Base-by-base conservation (phyloP, 2,113 vertebrate genomes). In the Elephas maximus region DNA sequence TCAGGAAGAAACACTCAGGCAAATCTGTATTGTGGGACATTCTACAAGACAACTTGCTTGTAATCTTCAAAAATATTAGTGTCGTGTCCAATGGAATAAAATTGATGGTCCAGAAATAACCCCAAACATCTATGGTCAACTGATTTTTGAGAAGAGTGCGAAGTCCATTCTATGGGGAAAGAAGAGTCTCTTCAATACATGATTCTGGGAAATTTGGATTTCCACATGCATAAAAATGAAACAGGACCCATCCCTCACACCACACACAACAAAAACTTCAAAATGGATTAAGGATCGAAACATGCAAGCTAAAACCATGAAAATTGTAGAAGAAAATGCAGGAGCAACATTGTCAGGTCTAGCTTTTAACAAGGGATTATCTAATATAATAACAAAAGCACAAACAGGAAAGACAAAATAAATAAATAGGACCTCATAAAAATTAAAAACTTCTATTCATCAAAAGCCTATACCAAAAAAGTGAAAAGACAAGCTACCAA, bases 41-140 rank as follows among this genome's bases (percentile, higher is more conserved):
- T 63, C 24, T 88, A 57, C 4, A 37, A 37, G 37, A 37, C 37
- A 84, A 48, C 4, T 65, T 62, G 63, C 77, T 90, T 71, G 8
- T 65, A 81, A 79, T 73, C 67, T 96, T 93, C 77, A 69, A 62
- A 94, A 92, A 57, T 65, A 90, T 87, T 37, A 92, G 45, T 67
- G 9, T 30, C n/a, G 30, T 69, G 60, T 81, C 88, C 65, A 33
- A 92, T 71, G 65, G 28, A 69, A 69, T 30, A 33, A 7, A 69
- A 69, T 10, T 48, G 48, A 48, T 10, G 10, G 48, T 69, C 26
- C 26, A 30, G 28, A 30, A 30, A 28, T 69, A 69, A 69, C 30
- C 65, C 10, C 65, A 69, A 2, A 69, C 28, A 69, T 69, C 10
- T 69, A 30, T 69, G 65, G 65, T 69, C 28, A 14, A 30, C 4